Percentiles rank a stretch among this genome's conserved stretches.
phyloP scores from a whole-genome alignment of 1,140 invertebrate species.

The Paraescarpia echinospica region DNA sequence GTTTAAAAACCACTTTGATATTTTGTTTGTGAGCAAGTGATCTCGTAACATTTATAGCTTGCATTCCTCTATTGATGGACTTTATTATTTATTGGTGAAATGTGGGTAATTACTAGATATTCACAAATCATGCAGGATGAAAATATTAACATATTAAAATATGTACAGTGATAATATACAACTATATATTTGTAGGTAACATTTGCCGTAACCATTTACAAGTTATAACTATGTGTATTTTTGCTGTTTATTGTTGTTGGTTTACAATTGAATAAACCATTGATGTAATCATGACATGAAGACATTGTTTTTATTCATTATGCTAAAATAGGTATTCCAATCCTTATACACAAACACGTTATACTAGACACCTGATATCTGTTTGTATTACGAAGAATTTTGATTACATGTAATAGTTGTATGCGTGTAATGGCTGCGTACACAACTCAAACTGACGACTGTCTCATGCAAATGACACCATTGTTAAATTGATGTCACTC shows the following conservation, averaged over 20 bases:
- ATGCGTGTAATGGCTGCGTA: too few species aligned
- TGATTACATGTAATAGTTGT: too few species aligned
- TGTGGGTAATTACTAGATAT: not conserved
- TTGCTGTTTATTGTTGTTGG: conserved; percentile 1
- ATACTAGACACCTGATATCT: not conserved
- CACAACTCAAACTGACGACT: too few species aligned
- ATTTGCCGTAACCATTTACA: not conserved
- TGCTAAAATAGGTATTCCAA: not conserved
- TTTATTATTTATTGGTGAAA: not conserved
- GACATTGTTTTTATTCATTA: not conserved
- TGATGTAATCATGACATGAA: not conserved
- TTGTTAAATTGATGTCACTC: too few species aligned
- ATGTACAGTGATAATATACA: conserved; percentile 2
- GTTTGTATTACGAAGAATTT: too few species aligned
- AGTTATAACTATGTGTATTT: not conserved
- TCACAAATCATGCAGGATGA: not conserved
- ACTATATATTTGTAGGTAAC: not conserved
- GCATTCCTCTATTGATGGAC: not conserved
- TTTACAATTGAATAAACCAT: not conserved
- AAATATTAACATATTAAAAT: not conserved
- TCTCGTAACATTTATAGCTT: not conserved
- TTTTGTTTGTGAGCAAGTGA: not conserved
- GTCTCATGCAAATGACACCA: too few species aligned
- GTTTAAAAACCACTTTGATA: not conserved
- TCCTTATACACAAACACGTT: not conserved